phyloP scores from a whole-genome alignment of 2,797 vertebrate species.

The Cuculus canorus region DNA sequence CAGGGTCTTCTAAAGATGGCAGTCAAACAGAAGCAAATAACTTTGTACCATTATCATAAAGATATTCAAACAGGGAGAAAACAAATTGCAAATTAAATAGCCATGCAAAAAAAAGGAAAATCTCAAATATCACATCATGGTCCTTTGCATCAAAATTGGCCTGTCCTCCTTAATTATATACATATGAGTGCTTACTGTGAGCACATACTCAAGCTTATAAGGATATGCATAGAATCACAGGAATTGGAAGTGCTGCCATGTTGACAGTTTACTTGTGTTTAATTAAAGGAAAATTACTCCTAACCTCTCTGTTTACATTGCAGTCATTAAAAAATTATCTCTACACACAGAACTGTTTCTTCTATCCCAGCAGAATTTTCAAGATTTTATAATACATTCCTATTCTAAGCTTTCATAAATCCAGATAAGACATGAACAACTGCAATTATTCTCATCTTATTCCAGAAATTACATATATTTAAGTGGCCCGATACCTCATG shows the following conservation, averaged over 20 bases:
- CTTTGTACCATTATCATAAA: background rate
- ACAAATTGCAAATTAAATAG: background rate
- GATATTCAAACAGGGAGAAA: background rate
- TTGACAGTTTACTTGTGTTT: background rate
- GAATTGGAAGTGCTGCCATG: background rate
- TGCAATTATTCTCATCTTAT: background rate
- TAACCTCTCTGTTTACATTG: background rate
- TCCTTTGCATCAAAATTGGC: background rate
- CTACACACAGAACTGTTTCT: background rate
- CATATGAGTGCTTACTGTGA: background rate
- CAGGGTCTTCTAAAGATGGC: background rate
- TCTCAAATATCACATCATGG: background rate
- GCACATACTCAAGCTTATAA: background rate
- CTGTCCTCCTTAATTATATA: background rate
- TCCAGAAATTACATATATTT: background rate
- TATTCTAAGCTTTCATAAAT: background rate
- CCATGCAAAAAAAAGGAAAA: background rate
- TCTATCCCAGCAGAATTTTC: background rate
- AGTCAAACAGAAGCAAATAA: background rate
- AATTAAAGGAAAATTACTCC: background rate
- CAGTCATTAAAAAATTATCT: background rate
- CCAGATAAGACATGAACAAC: background rate
- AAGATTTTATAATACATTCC: background rate
- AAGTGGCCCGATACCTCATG: background rate
- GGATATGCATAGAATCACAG: background rate